Evolutionary conservation across 2,888 invertebrate genomes (phyloP).

Genomic region (Drosophila engyochracea): DNA sequence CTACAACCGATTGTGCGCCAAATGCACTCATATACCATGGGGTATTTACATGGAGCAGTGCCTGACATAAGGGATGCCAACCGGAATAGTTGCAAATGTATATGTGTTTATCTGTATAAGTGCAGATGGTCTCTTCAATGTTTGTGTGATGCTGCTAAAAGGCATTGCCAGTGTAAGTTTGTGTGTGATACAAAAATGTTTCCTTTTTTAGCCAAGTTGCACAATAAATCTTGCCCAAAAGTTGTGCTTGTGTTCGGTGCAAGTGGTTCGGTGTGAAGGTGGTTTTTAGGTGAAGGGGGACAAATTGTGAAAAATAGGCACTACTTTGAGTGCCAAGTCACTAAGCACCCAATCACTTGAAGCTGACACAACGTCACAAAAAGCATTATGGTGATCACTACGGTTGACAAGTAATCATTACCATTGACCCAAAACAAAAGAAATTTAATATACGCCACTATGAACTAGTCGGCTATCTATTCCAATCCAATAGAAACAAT

Average conservation of each 20-base stretch:
- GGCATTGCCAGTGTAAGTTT: slow-evolving; percentile 68
- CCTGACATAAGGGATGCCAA: slow-evolving; percentile 41
- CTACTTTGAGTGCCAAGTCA: slow-evolving; percentile 41
- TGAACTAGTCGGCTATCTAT: slow-evolving; percentile 36
- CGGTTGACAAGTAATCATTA: slow-evolving; percentile 27
- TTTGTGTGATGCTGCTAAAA: slow-evolving; percentile 51
- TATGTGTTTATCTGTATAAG: slow-evolving; percentile 1
- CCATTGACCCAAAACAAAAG: slow-evolving; percentile 23
- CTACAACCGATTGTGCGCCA: slow-evolving; percentile 11
- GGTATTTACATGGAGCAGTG: slow-evolving; percentile 15
- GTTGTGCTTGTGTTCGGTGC: slow-evolving; percentile 52
- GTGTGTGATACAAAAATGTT: slow-evolving; percentile 51
- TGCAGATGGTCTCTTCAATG: slow-evolving; percentile 24
- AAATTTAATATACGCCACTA: slow-evolving; percentile 17
- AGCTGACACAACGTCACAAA: slow-evolving; percentile 71
- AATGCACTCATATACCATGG: slow-evolving; percentile 1
- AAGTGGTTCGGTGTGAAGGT: no score
- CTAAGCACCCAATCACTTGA: slow-evolving; percentile 45
- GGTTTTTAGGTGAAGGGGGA: not conserved
- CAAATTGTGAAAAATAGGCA: slow-evolving; percentile 75
- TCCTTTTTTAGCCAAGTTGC: slow-evolving; percentile 58
- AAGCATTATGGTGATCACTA: slow-evolving; percentile 73
- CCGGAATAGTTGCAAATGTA: not conserved
- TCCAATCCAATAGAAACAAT: slow-evolving; percentile 8
- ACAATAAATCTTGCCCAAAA: slow-evolving; percentile 74